Conservation (phyloP, 2,888 invertebrate genomes). For the Leptopterna dolabrata region DNA sequence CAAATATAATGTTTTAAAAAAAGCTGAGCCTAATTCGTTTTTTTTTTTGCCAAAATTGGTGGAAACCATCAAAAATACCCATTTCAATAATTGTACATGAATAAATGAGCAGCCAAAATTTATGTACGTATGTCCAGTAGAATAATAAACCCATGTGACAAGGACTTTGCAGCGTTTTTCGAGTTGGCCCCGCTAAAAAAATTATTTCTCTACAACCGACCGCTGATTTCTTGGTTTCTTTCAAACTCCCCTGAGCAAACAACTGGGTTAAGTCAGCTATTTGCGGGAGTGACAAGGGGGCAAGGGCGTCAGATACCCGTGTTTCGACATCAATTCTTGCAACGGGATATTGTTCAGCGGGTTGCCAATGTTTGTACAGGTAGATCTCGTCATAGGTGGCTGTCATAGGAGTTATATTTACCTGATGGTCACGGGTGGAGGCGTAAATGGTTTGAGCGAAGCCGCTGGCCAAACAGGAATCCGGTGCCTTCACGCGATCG, state of each 20-base stretch:
- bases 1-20: no score
- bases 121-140: no score
- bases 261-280: slow-evolving; percentile 28
- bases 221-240: neutral
- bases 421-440: neutral
- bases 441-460: neutral
- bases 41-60: no score
- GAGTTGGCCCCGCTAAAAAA: no score
- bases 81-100: no score
- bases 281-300: neutral
- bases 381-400: neutral
- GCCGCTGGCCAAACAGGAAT: neutral
- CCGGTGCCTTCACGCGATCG: neutral
- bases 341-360: slow-evolving; percentile 18
- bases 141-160: no score
- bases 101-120: no score
- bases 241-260: neutral
- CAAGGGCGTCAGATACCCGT: neutral
- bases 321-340: neutral
- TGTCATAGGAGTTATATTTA: neutral
- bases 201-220: neutral
- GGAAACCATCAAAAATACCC: no score
- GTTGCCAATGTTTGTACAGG: neutral
- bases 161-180: no score
- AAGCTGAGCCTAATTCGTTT: no score